These are phyloP conservation scores for Uria aalge DNA, from an alignment of 2,113 vertebrate genomes.

Conservation along the genomic window DNA sequence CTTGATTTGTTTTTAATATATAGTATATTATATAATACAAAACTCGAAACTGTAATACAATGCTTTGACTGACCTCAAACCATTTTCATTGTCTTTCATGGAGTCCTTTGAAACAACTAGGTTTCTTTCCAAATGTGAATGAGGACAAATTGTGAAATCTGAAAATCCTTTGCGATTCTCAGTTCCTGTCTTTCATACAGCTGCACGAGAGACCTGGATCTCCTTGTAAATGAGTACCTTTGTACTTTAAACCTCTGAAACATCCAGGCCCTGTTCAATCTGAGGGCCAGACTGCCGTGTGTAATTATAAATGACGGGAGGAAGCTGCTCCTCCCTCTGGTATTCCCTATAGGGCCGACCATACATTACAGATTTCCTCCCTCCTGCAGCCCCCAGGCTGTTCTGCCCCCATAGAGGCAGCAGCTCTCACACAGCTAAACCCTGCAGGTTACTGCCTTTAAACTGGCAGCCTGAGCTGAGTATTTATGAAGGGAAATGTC, in stretches of 20 bases:
- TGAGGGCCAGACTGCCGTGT: background rate
- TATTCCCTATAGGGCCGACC: background rate
- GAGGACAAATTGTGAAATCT: constrained; percentile 44
- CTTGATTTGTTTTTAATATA: constrained; percentile 56
- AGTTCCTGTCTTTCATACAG: background rate
- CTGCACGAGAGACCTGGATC: background rate
- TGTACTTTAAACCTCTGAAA: background rate
- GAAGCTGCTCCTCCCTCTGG: background rate
- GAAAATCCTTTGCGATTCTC: background rate
- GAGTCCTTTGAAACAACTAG: constrained; percentile 40
- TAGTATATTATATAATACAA: constrained; percentile 53
- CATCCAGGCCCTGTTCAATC: background rate
- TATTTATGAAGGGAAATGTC: background rate
- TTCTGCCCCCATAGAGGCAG: background rate
- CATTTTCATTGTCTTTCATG: constrained; percentile 38
- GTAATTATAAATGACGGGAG: background rate
- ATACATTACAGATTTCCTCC: background rate
- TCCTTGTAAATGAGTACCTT: background rate
- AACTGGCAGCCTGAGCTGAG: background rate
- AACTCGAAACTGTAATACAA: constrained; percentile 39
- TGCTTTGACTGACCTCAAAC: constrained; percentile 60
- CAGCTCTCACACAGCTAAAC: background rate
- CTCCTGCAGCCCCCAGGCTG: background rate
- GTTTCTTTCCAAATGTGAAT: constrained; percentile 39
- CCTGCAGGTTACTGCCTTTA: background rate